phyloP scores from a whole-genome alignment of 2,888 invertebrate species.

The Lasioglossum oenotherae region DNA sequence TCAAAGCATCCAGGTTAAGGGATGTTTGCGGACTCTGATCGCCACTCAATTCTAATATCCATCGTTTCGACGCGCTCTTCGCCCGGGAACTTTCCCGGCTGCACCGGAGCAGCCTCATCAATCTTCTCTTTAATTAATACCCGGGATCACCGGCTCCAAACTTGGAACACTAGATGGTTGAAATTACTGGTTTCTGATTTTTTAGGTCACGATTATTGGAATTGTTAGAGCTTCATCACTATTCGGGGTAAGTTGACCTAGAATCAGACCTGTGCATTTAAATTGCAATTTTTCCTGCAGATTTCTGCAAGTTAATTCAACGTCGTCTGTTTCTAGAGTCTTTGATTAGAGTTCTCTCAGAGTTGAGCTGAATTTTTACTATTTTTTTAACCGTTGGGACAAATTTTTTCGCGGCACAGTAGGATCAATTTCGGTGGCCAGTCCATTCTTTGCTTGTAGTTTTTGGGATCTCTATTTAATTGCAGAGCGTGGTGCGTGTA shows the following conservation, averaged over 20 bases:
- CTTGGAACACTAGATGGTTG: background rate
- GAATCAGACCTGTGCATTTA: background rate
- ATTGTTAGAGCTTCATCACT: background rate
- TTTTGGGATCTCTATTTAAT: background rate
- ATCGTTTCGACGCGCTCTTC: slow-evolving; percentile 2
- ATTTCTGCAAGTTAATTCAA: background rate
- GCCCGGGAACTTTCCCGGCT: background rate
- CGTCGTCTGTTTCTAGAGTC: background rate
- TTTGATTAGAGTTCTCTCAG: background rate
- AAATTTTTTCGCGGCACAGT: background rate
- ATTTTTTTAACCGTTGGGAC: background rate
- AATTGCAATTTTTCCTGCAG: background rate
- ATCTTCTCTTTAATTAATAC: slow-evolving; percentile 12
- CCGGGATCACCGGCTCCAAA: background rate
- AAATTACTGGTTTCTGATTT: background rate
- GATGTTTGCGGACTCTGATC: background rate
- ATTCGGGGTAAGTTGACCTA: background rate
- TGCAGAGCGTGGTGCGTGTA: background rate
- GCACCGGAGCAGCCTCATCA: background rate
- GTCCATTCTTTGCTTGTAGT: background rate
- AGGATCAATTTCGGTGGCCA: background rate
- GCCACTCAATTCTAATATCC: slow-evolving; percentile 6
- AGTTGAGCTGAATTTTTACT: background rate
- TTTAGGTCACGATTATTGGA: background rate
- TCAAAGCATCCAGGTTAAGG: background rate